These are phyloP conservation scores for Leistus spinibarbis DNA, from an alignment of 2,888 invertebrate species.

Conservation along the genomic window DNA sequence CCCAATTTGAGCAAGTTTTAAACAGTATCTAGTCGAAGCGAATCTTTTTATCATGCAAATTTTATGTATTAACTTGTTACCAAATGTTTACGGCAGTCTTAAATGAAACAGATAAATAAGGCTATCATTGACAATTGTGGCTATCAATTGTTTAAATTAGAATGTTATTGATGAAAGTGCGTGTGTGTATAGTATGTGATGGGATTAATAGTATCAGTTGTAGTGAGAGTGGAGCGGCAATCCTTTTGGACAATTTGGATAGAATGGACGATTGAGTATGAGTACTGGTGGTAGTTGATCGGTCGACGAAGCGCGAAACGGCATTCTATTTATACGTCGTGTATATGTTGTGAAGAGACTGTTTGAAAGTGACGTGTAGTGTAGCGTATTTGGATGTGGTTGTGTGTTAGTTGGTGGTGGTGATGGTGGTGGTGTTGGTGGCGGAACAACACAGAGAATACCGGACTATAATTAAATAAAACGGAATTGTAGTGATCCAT, in stretches of 20 bases:
- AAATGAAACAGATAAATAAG: too few relatives aligned
- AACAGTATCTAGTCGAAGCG: too few relatives aligned
- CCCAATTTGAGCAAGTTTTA: too few relatives aligned
- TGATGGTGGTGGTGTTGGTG: background rate
- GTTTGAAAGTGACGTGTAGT: background rate
- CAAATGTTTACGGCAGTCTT: too few relatives aligned
- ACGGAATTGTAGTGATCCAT: conserved; percentile 34
- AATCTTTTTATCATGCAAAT: too few relatives aligned
- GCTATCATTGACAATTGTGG: too few relatives aligned
- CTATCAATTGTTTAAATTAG: too few relatives aligned
- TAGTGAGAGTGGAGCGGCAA: background rate
- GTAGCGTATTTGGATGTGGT: background rate
- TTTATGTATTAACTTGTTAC: too few relatives aligned
- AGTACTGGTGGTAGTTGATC: conserved; percentile 4
- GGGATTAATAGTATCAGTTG: background rate
- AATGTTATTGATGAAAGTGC: too few relatives aligned
- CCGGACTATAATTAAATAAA: conserved; percentile 35
- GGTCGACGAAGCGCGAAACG: background rate
- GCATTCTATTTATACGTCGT: background rate
- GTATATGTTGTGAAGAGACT: too few relatives aligned
- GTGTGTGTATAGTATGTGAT: background rate
- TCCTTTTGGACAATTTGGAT: background rate
- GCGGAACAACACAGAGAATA: conserved; percentile 8
- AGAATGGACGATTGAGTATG: conserved; percentile 7
- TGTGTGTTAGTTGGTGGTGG: too few relatives aligned